These are phyloP conservation scores for Acanthopagrus latus DNA, from an alignment of 2,797 vertebrate species.

Conservation along the genomic window DNA sequence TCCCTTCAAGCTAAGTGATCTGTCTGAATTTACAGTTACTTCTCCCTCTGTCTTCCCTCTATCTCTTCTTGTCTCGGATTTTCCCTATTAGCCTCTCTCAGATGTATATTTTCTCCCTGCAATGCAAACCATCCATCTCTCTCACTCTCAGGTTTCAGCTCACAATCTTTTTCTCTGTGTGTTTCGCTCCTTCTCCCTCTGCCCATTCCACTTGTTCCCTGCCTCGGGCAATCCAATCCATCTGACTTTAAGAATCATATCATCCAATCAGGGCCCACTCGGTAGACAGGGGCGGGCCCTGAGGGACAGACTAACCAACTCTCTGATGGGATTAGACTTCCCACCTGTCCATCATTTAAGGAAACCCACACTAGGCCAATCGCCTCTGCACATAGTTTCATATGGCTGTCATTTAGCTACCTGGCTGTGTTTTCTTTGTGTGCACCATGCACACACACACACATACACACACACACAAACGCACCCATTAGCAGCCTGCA, in stretches of 20 bases:
- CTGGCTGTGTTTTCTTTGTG: slow-evolving; percentile 26
- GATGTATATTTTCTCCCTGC: slow-evolving; percentile 65
- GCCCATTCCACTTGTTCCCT: slow-evolving; percentile 58
- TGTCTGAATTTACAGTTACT: slow-evolving; percentile 74
- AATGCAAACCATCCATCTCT: slow-evolving; percentile 62
- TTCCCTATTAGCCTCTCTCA: slow-evolving; percentile 66
- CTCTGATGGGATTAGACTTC: slow-evolving; percentile 81
- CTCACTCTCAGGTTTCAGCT: slow-evolving; percentile 68
- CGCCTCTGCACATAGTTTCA: slow-evolving; percentile 67
- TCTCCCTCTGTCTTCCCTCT: slow-evolving; percentile 48
- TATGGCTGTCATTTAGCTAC: slow-evolving; percentile 61
- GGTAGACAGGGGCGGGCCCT: slow-evolving; percentile 78
- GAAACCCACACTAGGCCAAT: slow-evolving; percentile 68
- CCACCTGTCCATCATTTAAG: slow-evolving; percentile 80
- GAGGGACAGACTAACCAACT: slow-evolving; percentile 71
- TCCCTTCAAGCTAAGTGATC: slow-evolving; percentile 73
- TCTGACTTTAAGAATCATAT: slow-evolving; percentile 79
- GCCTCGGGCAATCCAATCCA: slow-evolving; percentile 76
- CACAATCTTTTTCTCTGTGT: slow-evolving; percentile 50
- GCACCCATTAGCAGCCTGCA: slow-evolving; percentile 42
- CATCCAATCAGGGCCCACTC: slow-evolving; percentile 80
- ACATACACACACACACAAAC: slow-evolving; percentile 4
- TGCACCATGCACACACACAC: neutral
- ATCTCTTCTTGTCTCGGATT: slow-evolving; percentile 60
- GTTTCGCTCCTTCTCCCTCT: slow-evolving; percentile 45